phyloP scores from a whole-genome alignment of 2,113 vertebrate genomes.

The Hyperopisus bebe region DNA sequence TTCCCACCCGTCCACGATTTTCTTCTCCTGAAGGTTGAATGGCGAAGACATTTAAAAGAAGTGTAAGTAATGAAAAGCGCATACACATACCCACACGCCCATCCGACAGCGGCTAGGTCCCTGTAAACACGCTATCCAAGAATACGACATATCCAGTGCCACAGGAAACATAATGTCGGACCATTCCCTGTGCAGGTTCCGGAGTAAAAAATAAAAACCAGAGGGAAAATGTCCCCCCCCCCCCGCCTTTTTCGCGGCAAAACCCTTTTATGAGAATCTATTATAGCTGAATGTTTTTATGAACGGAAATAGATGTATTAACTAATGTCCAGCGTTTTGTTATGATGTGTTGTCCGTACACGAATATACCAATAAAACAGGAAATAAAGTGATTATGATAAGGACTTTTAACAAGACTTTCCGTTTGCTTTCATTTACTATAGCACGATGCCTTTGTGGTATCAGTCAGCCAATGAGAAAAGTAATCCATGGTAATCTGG shows the following conservation, averaged over 20 bases:
- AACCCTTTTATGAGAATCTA: background rate
- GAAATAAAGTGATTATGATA: background rate
- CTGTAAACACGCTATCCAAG: background rate
- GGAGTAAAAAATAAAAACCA: background rate
- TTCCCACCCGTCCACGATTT: background rate
- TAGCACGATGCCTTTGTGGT: background rate
- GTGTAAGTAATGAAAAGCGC: background rate
- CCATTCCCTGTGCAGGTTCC: background rate
- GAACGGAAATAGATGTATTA: background rate
- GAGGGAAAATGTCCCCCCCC: background rate
- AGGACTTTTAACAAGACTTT: background rate
- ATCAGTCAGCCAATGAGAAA: background rate
- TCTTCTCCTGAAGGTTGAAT: background rate
- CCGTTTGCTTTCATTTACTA: background rate
- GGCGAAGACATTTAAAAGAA: background rate
- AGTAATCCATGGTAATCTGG: background rate
- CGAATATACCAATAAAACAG: background rate
- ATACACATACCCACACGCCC: background rate
- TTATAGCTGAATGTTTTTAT: background rate
- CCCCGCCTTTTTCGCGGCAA: background rate
- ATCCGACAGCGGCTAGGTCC: background rate
- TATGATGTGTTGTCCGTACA: background rate
- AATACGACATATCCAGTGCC: background rate
- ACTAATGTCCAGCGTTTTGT: background rate
- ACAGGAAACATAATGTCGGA: background rate